Evolutionary conservation across 1,140 invertebrate genomes (phyloP), one percentile per base, ranked within the genome.

Genomic region (Polypedilum pembai): DNA sequence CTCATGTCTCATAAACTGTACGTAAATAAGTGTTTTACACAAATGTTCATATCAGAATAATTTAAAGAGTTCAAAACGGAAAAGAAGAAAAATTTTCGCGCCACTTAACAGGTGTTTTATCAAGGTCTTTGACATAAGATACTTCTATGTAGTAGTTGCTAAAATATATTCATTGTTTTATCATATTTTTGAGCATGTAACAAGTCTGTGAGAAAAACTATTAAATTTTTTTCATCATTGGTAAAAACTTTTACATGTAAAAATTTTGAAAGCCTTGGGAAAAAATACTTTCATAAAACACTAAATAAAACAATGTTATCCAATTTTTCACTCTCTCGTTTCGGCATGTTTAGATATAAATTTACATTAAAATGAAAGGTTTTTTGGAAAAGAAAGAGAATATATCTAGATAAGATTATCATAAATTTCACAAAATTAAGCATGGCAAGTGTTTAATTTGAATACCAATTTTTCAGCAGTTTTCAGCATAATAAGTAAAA

Each of bases 51-150:
- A 12, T 56, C 45, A n/a, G 24, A 33, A 33, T 3, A 33, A 33
- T 12, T 56, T 56, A n/a, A 45, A 8, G 41, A 45, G 41, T n/a
- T 8, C 15, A 12, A 56, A 56, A 12, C 4, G n/a, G 12, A 56
- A 69, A 20, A 69, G 17, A 69, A 18, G 20, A 8, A 69, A 69
- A 69, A 69, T 20, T 20, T 69, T 21, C 20, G 65, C 65, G 65
- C 65, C 65, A 20, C 1, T 69, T 21, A 69, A 69, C 65, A 69
- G 65, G 65, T 69, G 65, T 69, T 69, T 69, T 69, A 18, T 69
- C 65, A 69, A 69, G 65, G 65, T 69, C 65, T 69, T 20, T 69
- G 18, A 69, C 65, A 20, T 18, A 8, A 7, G 3, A 33, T 33
- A 33, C 24, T 33, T 33, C n/a, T n/a, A n/a, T n/a, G 24, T 33